Percentiles rank a stretch among this genome's conserved stretches.
phyloP scores from a whole-genome alignment of 2,113 vertebrate species.

The Mesoclemmys tuberculata region DNA sequence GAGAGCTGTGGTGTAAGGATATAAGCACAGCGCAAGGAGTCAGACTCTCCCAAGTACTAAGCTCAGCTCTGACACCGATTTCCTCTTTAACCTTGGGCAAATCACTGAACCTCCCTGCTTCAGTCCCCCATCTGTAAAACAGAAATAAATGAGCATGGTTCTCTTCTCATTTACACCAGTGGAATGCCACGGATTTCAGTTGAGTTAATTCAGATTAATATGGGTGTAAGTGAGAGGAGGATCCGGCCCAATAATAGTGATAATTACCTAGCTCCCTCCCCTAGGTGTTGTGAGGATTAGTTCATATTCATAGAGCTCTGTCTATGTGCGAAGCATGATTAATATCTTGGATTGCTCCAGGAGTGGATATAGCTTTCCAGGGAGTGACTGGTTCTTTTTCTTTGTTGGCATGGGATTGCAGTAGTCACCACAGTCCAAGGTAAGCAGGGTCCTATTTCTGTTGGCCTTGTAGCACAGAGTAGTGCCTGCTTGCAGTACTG shows the following conservation, averaged over 20 bases:
- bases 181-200: neutral
- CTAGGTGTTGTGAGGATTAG: slow-evolving; percentile 56
- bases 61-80: neutral
- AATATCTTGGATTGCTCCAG: slow-evolving; percentile 39
- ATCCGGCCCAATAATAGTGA: neutral
- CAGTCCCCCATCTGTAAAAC: slow-evolving; percentile 6
- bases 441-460: neutral
- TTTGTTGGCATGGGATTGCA: neutral
- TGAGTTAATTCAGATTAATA: neutral
- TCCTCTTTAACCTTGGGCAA: slow-evolving; percentile 42
- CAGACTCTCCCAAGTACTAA: accelerated
- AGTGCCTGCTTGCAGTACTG: neutral
- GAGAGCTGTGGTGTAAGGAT: neutral
- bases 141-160: neutral
- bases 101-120: neutral
- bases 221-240: slow-evolving; percentile 25
- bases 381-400: slow-evolving; percentile 32
- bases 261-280: slow-evolving; percentile 59
- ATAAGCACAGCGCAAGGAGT: neutral
- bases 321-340: slow-evolving; percentile 34
- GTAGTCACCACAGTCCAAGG: neutral
- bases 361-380: slow-evolving; percentile 25
- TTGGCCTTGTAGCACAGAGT: neutral
- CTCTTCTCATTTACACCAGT: slow-evolving; percentile 10
- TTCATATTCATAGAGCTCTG: slow-evolving; percentile 57